These are phyloP conservation scores for Luperina testacea DNA, from an alignment of 2,888 invertebrate species.

Conservation along the genomic window DNA sequence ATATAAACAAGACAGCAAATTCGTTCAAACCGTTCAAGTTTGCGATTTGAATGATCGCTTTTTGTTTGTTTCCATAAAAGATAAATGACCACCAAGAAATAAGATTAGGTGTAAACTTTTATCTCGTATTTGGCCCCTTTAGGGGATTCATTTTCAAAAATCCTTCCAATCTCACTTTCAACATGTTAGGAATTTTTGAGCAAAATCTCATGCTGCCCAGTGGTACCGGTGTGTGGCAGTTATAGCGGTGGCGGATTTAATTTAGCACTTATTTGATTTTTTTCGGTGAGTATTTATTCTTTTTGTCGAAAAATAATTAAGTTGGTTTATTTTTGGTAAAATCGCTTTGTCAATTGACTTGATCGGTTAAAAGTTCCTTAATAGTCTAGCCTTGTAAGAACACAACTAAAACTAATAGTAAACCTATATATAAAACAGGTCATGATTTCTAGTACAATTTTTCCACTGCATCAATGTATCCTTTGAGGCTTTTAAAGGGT, in stretches of 20 bases:
- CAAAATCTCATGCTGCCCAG: too few relatives aligned
- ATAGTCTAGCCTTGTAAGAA: background rate
- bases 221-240: too few relatives aligned
- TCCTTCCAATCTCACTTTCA: too few relatives aligned
- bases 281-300: too few relatives aligned
- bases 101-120: background rate
- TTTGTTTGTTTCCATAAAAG: too few relatives aligned
- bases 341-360: background rate
- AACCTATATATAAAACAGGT: background rate
- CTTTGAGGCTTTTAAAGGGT: background rate
- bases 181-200: too few relatives aligned
- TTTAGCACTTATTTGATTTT: too few relatives aligned
- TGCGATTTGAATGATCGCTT: background rate
- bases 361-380: background rate
- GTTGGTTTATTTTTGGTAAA: background rate
- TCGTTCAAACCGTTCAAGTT: background rate
- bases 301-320: background rate
- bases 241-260: too few relatives aligned
- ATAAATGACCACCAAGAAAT: background rate
- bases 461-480: slow-evolving; percentile 12
- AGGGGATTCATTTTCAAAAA: too few relatives aligned
- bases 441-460: background rate
- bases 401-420: background rate
- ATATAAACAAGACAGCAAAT: background rate
- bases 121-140: too few relatives aligned